Base-by-base conservation (phyloP, 1,140 invertebrate genomes). In the Macrocentrus cingulum region DNA sequence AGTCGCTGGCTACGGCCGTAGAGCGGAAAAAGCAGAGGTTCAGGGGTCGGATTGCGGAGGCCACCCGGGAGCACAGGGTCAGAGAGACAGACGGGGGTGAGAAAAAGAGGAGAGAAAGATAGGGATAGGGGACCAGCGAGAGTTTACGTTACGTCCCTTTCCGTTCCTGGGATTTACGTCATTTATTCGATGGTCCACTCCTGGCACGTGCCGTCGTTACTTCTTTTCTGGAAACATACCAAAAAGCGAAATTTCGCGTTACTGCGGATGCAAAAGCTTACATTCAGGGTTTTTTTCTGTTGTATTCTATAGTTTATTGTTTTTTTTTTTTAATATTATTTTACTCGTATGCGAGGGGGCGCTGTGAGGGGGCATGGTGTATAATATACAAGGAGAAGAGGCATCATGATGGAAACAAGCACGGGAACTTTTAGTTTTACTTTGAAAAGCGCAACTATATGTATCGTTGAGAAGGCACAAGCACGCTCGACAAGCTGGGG, bases 151-250 rank as follows among this genome's bases (percentile, higher is more conserved):
- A 76, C 69, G 72, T 76, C 73, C 70, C 69, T 75, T 57, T 79
- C 67, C 71, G 73, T 75, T 77, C 67, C 67, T 79, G 69, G 70
- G 64, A 72, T 77, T 75, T 72, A 76, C 75, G 75, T 77, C 76
- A 79, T 79, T 79, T 77, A 77, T 74, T 73, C 68, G 70, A 67
- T 29, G 25, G 25, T 66, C 67, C 68, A 61, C 68, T 73, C 64
- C 70, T 71, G 66, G 68, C 67, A 72, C 69, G 72, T 76, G 69
- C 67, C 68, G 67, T 65, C 66, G 66, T 62, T 68, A 63, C 64
- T 71, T 69, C 67, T 74, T 65, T 69, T 75, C 77, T 79, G 74
- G 59, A 79, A 79, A 76, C 72, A 77, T 68, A 77, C 66, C 68
- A 76, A 75, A 51, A 76, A 74, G 70, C 71, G 72, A 70, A 74